A percentile compares a stretch with the other conserved stretches of the same genome.
Evolutionary conservation across 1,140 invertebrate species (phyloP).

Genomic region (Stratiolaelaps scimitus): DNA sequence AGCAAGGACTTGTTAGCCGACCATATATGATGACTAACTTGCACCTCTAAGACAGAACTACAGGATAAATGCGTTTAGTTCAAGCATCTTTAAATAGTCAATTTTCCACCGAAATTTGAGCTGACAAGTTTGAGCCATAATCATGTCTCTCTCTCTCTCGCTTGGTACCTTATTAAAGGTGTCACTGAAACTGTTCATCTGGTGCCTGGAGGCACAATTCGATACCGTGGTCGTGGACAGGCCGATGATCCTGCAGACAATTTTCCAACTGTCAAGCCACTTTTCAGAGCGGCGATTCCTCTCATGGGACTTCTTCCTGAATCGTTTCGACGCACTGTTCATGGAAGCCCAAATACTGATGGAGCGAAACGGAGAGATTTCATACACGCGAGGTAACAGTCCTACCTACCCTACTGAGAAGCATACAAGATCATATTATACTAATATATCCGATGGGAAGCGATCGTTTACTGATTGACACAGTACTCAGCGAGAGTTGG

Average conservation of each 20-base stretch:
- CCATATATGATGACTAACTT: no score
- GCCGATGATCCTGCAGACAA: slow-evolving; percentile 87
- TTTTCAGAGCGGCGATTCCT: slow-evolving; percentile 77
- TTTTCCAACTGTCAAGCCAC: slow-evolving; percentile 86
- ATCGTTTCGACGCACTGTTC: slow-evolving; percentile 87
- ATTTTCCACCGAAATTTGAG: slow-evolving; percentile 27
- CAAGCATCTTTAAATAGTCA: background rate
- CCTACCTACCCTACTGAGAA: slow-evolving; percentile 4
- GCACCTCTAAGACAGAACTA: no score
- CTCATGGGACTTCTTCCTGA: slow-evolving; percentile 95
- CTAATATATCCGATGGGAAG: no score
- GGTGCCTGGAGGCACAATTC: slow-evolving; percentile 80
- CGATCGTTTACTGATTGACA: no score
- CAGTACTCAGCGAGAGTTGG: background rate
- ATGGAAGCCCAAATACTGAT: slow-evolving; percentile 83
- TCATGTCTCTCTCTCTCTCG: no score
- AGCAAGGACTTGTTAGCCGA: no score
- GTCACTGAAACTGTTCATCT: slow-evolving; percentile 49
- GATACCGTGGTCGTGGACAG: slow-evolving; percentile 88
- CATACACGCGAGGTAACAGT: slow-evolving; percentile 60
- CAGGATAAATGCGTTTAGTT: no score
- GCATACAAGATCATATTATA: background rate
- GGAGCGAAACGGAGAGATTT: slow-evolving; percentile 63
- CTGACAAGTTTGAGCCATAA: slow-evolving; percentile 9
- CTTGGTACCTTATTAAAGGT: no score